Evolutionary conservation across 2,113 vertebrate species (phyloP).

Genomic region (Accipiter virgatus): DNA sequence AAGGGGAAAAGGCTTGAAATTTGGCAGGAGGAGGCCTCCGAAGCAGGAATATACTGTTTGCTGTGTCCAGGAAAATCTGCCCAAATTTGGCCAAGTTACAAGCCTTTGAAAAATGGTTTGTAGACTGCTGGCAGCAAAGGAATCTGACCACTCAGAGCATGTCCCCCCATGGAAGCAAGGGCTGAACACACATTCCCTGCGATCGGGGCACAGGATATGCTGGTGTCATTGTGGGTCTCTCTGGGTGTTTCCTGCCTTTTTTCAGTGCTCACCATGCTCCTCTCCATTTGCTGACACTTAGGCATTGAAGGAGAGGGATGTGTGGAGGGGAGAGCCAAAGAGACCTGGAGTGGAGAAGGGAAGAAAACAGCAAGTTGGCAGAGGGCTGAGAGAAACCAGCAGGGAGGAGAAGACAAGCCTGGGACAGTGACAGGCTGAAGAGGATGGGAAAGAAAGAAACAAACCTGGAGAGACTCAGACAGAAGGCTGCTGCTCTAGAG

Average conservation of each 20-base stretch:
- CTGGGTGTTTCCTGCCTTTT: background rate
- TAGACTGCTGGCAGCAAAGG: background rate
- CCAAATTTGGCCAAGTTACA: background rate
- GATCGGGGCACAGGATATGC: background rate
- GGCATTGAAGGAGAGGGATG: background rate
- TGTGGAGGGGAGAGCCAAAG: background rate
- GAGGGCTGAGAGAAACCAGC: background rate
- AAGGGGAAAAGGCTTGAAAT: background rate
- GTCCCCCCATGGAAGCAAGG: background rate
- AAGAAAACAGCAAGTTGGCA: background rate
- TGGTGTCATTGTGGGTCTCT: background rate
- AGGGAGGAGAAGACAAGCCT: background rate
- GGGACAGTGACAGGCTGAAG: background rate
- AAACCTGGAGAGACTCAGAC: background rate
- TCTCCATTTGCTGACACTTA: background rate
- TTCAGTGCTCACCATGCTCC: background rate
- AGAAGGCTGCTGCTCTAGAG: background rate
- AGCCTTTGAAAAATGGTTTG: background rate
- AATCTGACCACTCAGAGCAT: fast-evolving
- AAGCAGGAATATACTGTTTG: background rate
- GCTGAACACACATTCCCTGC: background rate
- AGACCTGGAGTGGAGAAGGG: background rate
- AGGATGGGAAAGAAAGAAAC: background rate
- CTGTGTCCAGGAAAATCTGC: background rate
- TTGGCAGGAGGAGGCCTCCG: background rate